Conservation (phyloP, 2,797 vertebrate species). For the Salmo trutta region DNA sequence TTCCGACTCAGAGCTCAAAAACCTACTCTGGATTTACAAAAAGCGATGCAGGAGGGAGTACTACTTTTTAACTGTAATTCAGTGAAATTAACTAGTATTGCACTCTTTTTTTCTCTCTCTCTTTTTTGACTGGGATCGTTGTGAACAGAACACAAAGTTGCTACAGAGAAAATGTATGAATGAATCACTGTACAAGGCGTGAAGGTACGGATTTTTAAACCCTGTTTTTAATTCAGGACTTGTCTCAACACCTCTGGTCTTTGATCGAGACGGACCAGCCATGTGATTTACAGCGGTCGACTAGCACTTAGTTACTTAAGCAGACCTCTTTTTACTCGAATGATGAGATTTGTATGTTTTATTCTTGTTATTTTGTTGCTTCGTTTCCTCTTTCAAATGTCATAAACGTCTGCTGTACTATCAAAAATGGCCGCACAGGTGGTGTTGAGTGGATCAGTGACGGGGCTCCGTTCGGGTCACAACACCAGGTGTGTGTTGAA, state of each 20-base stretch:
- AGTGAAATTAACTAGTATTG: slow-evolving; percentile 34
- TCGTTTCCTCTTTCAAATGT: slow-evolving; percentile 3
- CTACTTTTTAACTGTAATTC: slow-evolving; percentile 39
- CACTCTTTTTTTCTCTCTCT: slow-evolving; percentile 28
- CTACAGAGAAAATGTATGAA: slow-evolving; percentile 28
- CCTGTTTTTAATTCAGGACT: slow-evolving; percentile 26
- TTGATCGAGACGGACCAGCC: slow-evolving; percentile 32
- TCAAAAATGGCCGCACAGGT: slow-evolving; percentile 30
- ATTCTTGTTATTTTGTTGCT: neutral
- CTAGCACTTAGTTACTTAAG: slow-evolving; percentile 28
- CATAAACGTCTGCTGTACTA: slow-evolving; percentile 24
- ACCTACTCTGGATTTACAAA: slow-evolving; percentile 24
- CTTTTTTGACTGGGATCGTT: slow-evolving; percentile 31
- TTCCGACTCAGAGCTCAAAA: neutral
- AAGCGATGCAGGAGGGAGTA: neutral
- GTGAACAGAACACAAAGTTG: slow-evolving; percentile 29
- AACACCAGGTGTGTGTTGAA: slow-evolving; percentile 37
- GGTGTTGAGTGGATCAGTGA: slow-evolving; percentile 18
- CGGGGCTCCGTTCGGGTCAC: slow-evolving; percentile 12
- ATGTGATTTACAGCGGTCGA: slow-evolving; percentile 36
- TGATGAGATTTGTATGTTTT: slow-evolving; percentile 35
- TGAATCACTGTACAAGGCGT: slow-evolving; percentile 48
- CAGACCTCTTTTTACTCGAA: slow-evolving; percentile 31
- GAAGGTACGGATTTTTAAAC: slow-evolving; percentile 40
- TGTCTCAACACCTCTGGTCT: slow-evolving; percentile 24